Conservation (phyloP, 1,140 invertebrate genomes). For the Leptonema lineaticorne region DNA sequence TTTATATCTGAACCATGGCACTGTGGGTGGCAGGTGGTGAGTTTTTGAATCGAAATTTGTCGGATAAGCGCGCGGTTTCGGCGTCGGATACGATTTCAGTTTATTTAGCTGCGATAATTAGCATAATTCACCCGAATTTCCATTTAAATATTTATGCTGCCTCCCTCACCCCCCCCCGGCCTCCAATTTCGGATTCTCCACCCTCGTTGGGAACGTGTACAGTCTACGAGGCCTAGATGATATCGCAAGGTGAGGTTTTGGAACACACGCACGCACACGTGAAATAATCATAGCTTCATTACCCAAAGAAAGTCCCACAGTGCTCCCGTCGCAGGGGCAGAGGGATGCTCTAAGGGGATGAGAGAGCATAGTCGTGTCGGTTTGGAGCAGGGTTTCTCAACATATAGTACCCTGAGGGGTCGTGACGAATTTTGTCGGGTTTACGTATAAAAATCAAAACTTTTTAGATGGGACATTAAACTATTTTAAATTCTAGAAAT, state of each 20-base stretch:
- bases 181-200: background rate
- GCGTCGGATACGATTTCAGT: background rate
- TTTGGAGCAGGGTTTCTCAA: too few species aligned
- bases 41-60: background rate
- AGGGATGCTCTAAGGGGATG: background rate
- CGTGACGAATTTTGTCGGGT: too few species aligned
- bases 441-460: too few species aligned
- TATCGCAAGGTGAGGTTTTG: slow-evolving; percentile 14
- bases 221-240: slow-evolving; percentile 5
- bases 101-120: slow-evolving; percentile 7
- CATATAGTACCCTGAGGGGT: too few species aligned
- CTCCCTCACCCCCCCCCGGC: background rate
- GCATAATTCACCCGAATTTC: slow-evolving; percentile 9
- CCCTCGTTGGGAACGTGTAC: background rate
- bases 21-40: too few species aligned
- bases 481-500: too few species aligned
- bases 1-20: too few species aligned
- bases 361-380: too few species aligned
- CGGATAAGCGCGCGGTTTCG: background rate
- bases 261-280: slow-evolving; percentile 31
- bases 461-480: too few species aligned
- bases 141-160: slow-evolving; percentile 15
- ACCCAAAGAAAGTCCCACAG: slow-evolving; percentile 34
- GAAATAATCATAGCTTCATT: slow-evolving; percentile 39
- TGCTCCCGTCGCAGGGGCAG: slow-evolving; percentile 3